A percentile compares a stretch with the other conserved stretches of the same genome.
Conservation (phyloP, 2,888 invertebrate species). For the Dynastes maya region DNA sequence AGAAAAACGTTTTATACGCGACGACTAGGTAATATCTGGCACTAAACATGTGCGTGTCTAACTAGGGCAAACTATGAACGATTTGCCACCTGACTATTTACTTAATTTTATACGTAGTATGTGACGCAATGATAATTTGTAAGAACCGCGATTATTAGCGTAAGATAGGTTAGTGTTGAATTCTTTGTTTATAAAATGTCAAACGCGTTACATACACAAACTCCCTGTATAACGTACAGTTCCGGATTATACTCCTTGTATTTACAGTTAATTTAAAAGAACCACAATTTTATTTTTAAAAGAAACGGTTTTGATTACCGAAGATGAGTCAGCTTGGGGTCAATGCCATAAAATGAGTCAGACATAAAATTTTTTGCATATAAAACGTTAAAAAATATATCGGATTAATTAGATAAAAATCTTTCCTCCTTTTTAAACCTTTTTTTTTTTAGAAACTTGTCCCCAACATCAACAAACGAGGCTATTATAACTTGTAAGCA, state of each 20-base stretch:
- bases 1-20: too few species aligned
- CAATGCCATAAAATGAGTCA: slow-evolving; percentile 26
- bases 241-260: background rate
- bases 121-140: slow-evolving; percentile 1
- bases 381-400: background rate
- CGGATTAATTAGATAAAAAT: slow-evolving; percentile 14
- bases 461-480: too few species aligned
- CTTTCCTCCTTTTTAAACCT: too few species aligned
- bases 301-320: slow-evolving; percentile 8
- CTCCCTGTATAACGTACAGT: background rate
- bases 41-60: slow-evolving; percentile 35
- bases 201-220: background rate
- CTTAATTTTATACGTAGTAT: slow-evolving; percentile 10
- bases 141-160: too few species aligned
- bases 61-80: slow-evolving; percentile 10
- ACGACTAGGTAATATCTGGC: slow-evolving; percentile 33
- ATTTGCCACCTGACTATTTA: slow-evolving; percentile 18
- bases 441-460: too few species aligned
- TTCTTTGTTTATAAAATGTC: background rate
- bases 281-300: slow-evolving; percentile 8
- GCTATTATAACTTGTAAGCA: too few species aligned
- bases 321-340: slow-evolving; percentile 21
- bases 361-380: slow-evolving; percentile 10
- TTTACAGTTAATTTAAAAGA: slow-evolving; percentile 25
- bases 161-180: too few species aligned